Conservation (phyloP, 2,888 invertebrate species). For the Deilephila porcellus region DNA sequence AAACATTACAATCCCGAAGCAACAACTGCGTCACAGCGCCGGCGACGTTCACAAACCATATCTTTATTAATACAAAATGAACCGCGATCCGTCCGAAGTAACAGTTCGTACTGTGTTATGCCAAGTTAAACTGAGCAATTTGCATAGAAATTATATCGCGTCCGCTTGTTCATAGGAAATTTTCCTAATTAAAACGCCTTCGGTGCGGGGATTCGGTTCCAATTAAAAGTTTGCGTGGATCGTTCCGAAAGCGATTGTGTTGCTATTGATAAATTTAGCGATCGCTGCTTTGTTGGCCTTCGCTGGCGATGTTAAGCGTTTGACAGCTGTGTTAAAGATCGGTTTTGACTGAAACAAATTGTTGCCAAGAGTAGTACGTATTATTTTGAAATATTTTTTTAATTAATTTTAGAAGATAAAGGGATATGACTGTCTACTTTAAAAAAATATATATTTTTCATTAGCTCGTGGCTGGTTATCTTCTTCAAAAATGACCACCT, state of each 20-base stretch:
- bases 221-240: slow-evolving; percentile 79
- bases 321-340: background rate
- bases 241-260: slow-evolving; percentile 40
- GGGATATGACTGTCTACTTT: too few relatives aligned
- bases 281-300: slow-evolving; percentile 11
- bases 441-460: too few relatives aligned
- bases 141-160: slow-evolving; percentile 84
- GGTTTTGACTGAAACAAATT: background rate
- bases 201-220: slow-evolving; percentile 78
- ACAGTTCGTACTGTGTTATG: slow-evolving; percentile 57
- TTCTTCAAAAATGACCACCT: too few relatives aligned
- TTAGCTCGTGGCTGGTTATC: too few relatives aligned
- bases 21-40: background rate
- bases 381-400: too few relatives aligned
- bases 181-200: slow-evolving; percentile 84
- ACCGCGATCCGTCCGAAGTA: slow-evolving; percentile 55
- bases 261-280: slow-evolving; percentile 43
- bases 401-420: too few relatives aligned
- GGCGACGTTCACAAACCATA: slow-evolving; percentile 43
- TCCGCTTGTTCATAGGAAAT: slow-evolving; percentile 81
- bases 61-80: slow-evolving; percentile 63
- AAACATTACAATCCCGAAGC: background rate
- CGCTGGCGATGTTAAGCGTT: background rate
- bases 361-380: too few relatives aligned
- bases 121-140: slow-evolving; percentile 81